phyloP scores from a whole-genome alignment of 2,113 vertebrate species.

The Carassius gibelio region DNA sequence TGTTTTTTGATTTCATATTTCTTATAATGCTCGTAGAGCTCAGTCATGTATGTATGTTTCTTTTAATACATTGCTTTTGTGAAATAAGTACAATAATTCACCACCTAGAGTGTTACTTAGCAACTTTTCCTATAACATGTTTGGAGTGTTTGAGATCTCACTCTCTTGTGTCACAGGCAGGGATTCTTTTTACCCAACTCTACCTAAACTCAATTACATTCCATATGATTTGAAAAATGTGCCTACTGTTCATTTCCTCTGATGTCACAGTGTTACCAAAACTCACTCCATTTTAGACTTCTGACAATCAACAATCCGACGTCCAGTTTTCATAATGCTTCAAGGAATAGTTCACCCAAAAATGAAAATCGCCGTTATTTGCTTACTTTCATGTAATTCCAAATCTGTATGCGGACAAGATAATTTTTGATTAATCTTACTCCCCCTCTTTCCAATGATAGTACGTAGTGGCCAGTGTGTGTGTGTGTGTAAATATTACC shows the following conservation, averaged over 20 bases:
- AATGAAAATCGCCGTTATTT: neutral
- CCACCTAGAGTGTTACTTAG: neutral
- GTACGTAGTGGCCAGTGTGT: neutral
- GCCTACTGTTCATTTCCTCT: neutral
- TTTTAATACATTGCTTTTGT: neutral
- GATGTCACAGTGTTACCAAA: neutral
- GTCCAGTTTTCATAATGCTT: neutral
- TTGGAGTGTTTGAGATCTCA: neutral
- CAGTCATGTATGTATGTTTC: neutral
- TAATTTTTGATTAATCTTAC: neutral
- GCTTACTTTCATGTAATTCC: neutral
- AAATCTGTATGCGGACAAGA: neutral
- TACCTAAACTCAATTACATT: slow-evolving; percentile 31
- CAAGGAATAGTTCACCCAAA: neutral
- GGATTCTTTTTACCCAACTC: neutral
- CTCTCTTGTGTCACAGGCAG: neutral
- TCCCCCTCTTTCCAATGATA: neutral
- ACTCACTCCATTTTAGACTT: neutral
- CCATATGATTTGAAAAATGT: neutral
- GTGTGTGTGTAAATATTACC: no score
- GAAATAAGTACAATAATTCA: slow-evolving; percentile 10
- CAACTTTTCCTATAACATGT: neutral
- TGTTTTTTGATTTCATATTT: neutral
- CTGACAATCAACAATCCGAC: neutral
- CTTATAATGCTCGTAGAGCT: neutral